These are phyloP conservation scores for Parthenolecanium corni DNA, from an alignment of 2,888 invertebrate genomes.

Conservation along the genomic window DNA sequence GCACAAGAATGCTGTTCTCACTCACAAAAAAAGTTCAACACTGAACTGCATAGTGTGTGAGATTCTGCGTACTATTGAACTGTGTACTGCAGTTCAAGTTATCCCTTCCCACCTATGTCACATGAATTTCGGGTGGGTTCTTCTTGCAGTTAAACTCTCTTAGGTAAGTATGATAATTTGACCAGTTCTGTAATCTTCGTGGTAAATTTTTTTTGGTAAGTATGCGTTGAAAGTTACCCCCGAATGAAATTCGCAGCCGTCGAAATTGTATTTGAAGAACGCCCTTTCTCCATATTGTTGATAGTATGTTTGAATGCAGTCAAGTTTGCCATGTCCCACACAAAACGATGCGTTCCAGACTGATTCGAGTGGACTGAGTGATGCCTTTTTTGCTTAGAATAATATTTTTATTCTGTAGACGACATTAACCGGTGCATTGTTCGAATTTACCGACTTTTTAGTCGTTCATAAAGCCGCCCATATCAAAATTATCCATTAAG, in stretches of 20 bases:
- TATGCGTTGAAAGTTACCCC: neutral
- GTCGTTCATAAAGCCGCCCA: no score
- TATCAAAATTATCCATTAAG: no score
- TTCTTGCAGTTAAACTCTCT: no score
- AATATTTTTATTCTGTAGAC: neutral
- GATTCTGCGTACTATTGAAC: no score
- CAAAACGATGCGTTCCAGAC: constrained; percentile 3
- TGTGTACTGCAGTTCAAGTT: no score
- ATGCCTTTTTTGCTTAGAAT: constrained; percentile 4
- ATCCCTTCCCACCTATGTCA: no score
- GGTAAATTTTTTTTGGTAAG: neutral
- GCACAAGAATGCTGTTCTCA: no score
- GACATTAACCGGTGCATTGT: no score
- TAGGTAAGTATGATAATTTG: no score
- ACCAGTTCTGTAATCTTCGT: neutral
- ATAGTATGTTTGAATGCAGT: neutral
- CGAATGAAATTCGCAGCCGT: neutral
- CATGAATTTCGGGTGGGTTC: no score
- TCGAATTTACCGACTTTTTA: neutral
- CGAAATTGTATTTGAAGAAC: neutral
- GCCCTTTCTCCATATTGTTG: constrained; percentile 17
- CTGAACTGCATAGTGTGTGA: no score
- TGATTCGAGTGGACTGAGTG: constrained; percentile 6
- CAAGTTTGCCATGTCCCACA: neutral
- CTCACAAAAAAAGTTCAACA: no score